Percentiles rank a stretch among this genome's conserved stretches.
These are phyloP conservation scores for Deilephila porcellus DNA, from an alignment of 2,888 invertebrate genomes.

Conservation along the genomic window DNA sequence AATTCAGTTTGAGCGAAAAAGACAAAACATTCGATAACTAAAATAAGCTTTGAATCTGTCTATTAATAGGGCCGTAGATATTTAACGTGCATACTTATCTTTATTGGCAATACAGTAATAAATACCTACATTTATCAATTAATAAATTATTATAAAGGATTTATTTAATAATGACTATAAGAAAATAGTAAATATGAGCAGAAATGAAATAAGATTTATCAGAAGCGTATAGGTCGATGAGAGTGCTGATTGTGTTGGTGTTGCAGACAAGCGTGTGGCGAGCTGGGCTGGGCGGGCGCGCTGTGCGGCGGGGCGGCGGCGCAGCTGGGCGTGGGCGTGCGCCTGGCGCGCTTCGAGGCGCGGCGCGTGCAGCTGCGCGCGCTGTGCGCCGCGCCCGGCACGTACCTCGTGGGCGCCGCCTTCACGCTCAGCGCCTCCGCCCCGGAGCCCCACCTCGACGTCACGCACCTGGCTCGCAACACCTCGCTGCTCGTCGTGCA, in stretches of 20 bases:
- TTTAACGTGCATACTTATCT: too few relatives aligned
- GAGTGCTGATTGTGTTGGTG: neutral
- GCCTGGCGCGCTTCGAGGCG: constrained; percentile 78
- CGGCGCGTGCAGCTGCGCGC: constrained; percentile 85
- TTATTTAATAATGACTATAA: too few relatives aligned
- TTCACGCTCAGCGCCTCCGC: constrained; percentile 70
- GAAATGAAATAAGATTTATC: too few relatives aligned
- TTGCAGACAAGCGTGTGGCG: constrained; percentile 66
- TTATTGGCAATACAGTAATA: too few relatives aligned
- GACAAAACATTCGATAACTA: too few relatives aligned
- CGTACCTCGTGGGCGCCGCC: constrained; percentile 87
- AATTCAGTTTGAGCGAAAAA: too few relatives aligned
- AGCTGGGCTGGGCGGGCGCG: constrained; percentile 78
- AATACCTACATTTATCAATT: too few relatives aligned
- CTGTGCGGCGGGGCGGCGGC: constrained; percentile 71
- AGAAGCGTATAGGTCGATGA: too few relatives aligned
- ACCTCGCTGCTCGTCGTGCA: constrained; percentile 72
- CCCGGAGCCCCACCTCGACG: constrained; percentile 49
- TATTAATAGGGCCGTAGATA: too few relatives aligned
- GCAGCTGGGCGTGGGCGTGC: constrained; percentile 71
- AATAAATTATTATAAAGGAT: too few relatives aligned
- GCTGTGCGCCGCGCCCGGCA: constrained; percentile 86
- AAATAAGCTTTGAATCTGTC: too few relatives aligned
- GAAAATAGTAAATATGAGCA: too few relatives aligned
- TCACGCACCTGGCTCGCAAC: constrained; percentile 61